Evolutionary conservation across 2,113 vertebrate genomes (phyloP).

Genomic region (Jaculus jaculus): DNA sequence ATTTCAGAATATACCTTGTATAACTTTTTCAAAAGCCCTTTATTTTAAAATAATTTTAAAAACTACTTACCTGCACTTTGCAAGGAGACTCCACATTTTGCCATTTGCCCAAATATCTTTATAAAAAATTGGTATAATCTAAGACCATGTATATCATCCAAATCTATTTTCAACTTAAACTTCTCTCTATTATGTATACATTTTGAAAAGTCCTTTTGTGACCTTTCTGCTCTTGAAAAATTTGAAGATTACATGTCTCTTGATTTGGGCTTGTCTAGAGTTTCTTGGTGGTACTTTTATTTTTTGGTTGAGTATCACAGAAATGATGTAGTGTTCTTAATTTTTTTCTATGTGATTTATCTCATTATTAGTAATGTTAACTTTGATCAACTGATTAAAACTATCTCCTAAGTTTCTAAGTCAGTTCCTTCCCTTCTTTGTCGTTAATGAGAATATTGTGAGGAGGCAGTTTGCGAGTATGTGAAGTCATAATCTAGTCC

Average conservation of each 20-base stretch:
- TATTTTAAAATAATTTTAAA: background rate
- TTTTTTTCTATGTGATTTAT: slow-evolving; percentile 8
- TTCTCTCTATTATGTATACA: background rate
- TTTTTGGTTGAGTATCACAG: background rate
- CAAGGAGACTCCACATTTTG: background rate
- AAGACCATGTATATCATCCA: background rate
- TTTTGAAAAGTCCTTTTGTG: background rate
- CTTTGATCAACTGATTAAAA: background rate
- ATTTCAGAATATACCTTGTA: background rate
- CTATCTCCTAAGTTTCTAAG: background rate
- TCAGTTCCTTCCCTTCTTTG: background rate
- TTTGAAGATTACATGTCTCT: slow-evolving; percentile 21
- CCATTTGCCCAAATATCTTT: background rate
- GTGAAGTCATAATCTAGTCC: background rate
- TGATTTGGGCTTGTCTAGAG: background rate
- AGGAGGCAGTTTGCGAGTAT: background rate
- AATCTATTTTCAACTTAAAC: too few relatives aligned
- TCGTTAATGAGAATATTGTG: slow-evolving; percentile 25
- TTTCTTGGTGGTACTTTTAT: slow-evolving; percentile 38
- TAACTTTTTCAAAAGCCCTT: background rate
- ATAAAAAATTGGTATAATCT: background rate
- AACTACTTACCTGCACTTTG: background rate
- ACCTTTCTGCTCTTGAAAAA: background rate
- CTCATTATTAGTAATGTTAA: background rate
- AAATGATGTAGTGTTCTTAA: background rate